Base-by-base conservation (phyloP, 2,888 invertebrate genomes). In the Uloborus plumipes region DNA sequence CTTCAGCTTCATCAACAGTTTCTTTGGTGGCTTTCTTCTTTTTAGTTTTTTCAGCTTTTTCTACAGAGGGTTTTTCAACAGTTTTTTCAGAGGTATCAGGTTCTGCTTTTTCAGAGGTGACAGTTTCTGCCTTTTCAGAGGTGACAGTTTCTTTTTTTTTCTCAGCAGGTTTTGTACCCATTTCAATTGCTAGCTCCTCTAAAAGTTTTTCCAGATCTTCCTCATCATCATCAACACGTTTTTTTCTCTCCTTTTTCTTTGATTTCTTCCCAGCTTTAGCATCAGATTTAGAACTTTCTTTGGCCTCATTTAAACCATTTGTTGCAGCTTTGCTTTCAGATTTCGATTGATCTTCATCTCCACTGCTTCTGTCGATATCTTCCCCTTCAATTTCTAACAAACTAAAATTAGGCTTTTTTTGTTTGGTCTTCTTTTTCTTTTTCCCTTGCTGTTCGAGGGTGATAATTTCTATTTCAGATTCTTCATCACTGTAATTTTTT, bases 171-270 rank as follows among this genome's bases (percentile, higher is more conserved):
- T 75, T 67, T 16, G 64, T 92, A 0, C 91, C 90, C 20, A 93
- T 94, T 90, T 95, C 95, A 90, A 94, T 91, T 89, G 94, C 93
- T 85, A 95, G 90, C 89, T 95, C 95, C 15, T 95, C 95, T 84
- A 95, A 89, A 83, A 94, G 93, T 89, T 94, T 94, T 87, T 95
- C 95, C 83, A 95, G 90, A 88, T 95, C 95, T 77, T 92, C 92
- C 84, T 94, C 94, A 88, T 94, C 93, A 87, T 94, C 94, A 74
- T 94, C 94, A 87, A 93, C 92, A 64, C 87, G 87, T 64, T 87
- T 86, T 62, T 77, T 85, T 4, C 84, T 47, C 2, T 84, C 80
- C 50, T 84, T 84, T 47, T 85, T 85, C 69, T 85, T 85, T 1
- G 82, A 84, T 53, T 85, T 85, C 31, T 85, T 85, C 1, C 69